Percentiles rank a stretch among this genome's conserved stretches.
Evolutionary conservation across 2,797 vertebrate genomes (phyloP).

Genomic region (Rhabdomys pumilio): DNA sequence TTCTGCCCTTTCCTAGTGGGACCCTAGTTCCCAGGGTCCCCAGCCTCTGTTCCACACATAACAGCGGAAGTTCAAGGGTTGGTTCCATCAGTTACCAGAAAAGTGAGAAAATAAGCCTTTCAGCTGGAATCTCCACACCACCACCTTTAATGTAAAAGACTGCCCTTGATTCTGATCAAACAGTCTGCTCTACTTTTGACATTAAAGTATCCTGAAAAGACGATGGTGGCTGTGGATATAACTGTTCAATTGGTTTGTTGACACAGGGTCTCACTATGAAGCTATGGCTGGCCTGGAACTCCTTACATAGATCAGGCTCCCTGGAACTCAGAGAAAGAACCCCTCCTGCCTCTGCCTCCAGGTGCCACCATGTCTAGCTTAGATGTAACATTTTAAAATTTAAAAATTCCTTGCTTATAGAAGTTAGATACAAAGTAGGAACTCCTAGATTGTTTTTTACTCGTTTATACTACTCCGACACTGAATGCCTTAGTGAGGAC

Average conservation of each 20-base stretch:
- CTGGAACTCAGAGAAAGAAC: neutral
- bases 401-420: neutral
- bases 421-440: slow-evolving; percentile 6
- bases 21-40: neutral
- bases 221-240: neutral
- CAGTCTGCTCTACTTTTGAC: neutral
- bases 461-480: neutral
- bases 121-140: neutral
- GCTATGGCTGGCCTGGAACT: neutral
- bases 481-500: neutral
- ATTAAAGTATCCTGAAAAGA: slow-evolving; percentile 43
- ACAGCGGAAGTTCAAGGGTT: neutral
- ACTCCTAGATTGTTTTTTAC: neutral
- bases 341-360: neutral
- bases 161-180: slow-evolving; percentile 22
- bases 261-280: neutral
- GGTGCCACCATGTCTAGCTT: neutral
- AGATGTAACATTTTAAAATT: neutral
- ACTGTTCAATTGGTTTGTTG: neutral
- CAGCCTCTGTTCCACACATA: neutral
- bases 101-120: slow-evolving; percentile 3
- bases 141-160: neutral
- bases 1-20: neutral
- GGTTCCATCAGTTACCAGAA: neutral
- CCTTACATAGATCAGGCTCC: neutral